phyloP scores from a whole-genome alignment of 2,113 vertebrate genomes.

The Oceanites oceanicus region DNA sequence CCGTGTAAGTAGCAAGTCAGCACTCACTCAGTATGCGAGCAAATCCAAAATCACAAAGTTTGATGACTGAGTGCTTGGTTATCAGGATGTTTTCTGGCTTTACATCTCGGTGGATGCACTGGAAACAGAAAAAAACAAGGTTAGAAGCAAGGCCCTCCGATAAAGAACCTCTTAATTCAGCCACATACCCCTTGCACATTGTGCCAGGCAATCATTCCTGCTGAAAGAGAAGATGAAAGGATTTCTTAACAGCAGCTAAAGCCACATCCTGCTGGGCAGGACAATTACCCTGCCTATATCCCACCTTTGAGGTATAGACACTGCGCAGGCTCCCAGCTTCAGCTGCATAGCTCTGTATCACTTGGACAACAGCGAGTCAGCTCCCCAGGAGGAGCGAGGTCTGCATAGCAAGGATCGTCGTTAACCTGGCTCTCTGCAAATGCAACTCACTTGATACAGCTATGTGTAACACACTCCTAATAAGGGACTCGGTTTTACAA shows the following conservation, averaged over 20 bases:
- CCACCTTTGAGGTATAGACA: background rate
- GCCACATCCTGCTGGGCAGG: no score
- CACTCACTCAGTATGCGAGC: conserved; percentile 93
- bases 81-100: conserved; percentile 97
- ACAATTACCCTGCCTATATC: background rate
- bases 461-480: background rate
- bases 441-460: background rate
- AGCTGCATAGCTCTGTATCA: background rate
- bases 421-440: background rate
- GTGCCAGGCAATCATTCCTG: background rate
- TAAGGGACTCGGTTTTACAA: background rate
- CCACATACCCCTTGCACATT: background rate
- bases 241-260: background rate
- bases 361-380: accelerated
- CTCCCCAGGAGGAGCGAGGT: background rate
- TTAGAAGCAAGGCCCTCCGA: background rate
- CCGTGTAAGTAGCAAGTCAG: background rate
- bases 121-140: conserved; percentile 7
- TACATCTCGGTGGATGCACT: conserved; percentile 97
- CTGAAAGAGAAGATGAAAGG: background rate
- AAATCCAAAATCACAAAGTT: conserved; percentile 97
- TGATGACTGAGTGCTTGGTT: conserved; percentile 93
- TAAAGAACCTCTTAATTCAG: background rate
- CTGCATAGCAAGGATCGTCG: background rate
- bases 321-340: background rate